phyloP scores from a whole-genome alignment of 2,797 vertebrate species.

The Aselliscus stoliczkanus region DNA sequence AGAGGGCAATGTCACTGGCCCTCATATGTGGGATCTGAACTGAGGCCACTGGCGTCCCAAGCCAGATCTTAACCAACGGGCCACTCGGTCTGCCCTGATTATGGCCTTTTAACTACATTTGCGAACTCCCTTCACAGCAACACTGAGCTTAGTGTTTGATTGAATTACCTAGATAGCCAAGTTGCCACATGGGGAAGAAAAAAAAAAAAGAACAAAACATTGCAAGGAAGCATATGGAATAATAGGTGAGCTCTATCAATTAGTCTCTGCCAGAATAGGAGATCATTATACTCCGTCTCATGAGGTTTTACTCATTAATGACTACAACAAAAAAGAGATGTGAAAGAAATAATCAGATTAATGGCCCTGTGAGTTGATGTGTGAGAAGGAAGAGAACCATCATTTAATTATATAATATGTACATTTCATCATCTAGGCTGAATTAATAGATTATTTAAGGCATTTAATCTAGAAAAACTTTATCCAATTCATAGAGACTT shows the following conservation, averaged over 20 bases:
- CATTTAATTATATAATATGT: background rate
- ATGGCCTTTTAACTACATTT: background rate
- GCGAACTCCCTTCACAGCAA: background rate
- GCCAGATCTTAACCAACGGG: too few species aligned
- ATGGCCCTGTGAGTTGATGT: background rate
- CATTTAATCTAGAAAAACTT: background rate
- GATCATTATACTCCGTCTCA: background rate
- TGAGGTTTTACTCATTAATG: background rate
- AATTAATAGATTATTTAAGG: conserved; percentile 7
- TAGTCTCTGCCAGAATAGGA: background rate
- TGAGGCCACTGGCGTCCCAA: too few species aligned
- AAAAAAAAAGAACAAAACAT: background rate
- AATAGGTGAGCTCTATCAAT: background rate
- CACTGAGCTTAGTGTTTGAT: background rate
- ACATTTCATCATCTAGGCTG: background rate
- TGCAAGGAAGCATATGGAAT: background rate
- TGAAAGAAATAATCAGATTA: background rate
- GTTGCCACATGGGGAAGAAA: background rate
- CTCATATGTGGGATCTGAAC: too few species aligned
- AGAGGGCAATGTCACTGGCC: too few species aligned
- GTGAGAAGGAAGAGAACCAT: background rate
- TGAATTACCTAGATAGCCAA: background rate
- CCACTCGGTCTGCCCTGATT: too few species aligned
- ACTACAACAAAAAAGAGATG: background rate
- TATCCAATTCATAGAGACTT: conserved; percentile 1